Evolutionary conservation across 2,797 vertebrate species (phyloP).

Genomic region (Eospalax fontanierii): DNA sequence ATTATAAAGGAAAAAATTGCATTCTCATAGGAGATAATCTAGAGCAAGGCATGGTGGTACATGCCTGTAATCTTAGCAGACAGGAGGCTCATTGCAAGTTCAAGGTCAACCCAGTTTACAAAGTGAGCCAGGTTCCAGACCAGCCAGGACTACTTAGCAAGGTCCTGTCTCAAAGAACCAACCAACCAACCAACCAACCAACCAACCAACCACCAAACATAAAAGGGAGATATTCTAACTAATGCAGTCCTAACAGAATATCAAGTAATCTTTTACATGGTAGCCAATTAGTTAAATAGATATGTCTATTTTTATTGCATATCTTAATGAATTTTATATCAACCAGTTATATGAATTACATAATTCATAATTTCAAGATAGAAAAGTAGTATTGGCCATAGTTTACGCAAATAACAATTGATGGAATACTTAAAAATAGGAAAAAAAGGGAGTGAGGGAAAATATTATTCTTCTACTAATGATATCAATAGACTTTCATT

Average conservation of each 20-base stretch:
- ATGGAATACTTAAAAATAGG: not conserved
- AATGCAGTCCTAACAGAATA: slow-evolving; percentile 5
- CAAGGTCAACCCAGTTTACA: not conserved
- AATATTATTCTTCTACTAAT: slow-evolving; percentile 24
- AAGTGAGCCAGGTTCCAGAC: not conserved
- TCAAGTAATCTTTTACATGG: slow-evolving; percentile 3
- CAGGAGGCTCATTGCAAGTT: not conserved
- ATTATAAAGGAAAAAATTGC: not conserved
- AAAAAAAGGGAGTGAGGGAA: not conserved
- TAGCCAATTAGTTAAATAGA: not conserved
- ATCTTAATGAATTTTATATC: not conserved
- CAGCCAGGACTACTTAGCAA: not conserved
- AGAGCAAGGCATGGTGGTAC: not conserved
- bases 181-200: not conserved
- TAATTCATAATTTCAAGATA: slow-evolving; percentile 51
- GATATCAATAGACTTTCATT: slow-evolving; percentile 1
- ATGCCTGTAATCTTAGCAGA: not conserved
- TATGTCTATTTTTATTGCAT: not conserved
- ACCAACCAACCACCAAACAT: not conserved
- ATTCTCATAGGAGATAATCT: not conserved
- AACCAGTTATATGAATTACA: slow-evolving; percentile 26
- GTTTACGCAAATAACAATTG: slow-evolving; percentile 51
- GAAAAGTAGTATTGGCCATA: slow-evolving; percentile 44
- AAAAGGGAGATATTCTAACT: not conserved
- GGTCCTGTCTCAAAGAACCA: not conserved